phyloP scores from a whole-genome alignment of 2,888 invertebrate genomes.

The Thecophora atra region DNA sequence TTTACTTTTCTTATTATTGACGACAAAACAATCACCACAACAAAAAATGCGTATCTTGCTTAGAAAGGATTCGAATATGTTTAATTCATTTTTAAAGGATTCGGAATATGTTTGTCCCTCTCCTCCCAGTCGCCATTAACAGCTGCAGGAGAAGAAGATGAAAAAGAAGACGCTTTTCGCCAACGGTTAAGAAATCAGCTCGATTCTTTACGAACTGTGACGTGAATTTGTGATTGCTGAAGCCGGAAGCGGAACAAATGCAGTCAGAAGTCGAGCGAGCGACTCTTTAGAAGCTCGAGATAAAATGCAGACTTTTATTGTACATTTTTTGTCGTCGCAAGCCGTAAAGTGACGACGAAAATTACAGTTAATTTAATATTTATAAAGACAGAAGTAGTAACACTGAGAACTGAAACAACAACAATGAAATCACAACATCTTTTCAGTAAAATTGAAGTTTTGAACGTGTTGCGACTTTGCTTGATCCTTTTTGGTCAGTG shows the following conservation, averaged over 20 bases:
- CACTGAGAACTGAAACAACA: neutral
- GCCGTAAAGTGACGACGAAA: neutral
- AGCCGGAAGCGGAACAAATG: constrained; percentile 22
- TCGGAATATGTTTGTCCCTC: neutral
- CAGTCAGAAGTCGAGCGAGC: neutral
- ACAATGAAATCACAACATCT: neutral
- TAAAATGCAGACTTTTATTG: constrained; percentile 18
- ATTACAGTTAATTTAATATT: constrained; percentile 31
- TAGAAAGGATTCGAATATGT: too few species aligned
- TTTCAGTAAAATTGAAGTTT: too few species aligned
- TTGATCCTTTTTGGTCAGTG: too few species aligned
- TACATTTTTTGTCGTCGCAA: neutral
- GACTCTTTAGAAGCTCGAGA: neutral
- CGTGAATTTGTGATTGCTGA: constrained; percentile 30
- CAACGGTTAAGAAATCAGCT: constrained; percentile 31
- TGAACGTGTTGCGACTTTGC: too few species aligned
- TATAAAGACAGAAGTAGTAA: constrained; percentile 6
- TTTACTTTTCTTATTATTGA: too few species aligned
- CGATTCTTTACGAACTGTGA: constrained; percentile 27
- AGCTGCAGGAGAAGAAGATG: constrained; percentile 4
- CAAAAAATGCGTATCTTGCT: too few species aligned
- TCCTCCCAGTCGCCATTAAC: constrained; percentile 10
- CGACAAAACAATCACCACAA: neutral
- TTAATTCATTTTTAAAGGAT: too few species aligned
- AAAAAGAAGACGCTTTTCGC: constrained; percentile 2